These are phyloP conservation scores for Alloplasta piceator DNA, from an alignment of 2,888 invertebrate species.

Conservation along the genomic window DNA sequence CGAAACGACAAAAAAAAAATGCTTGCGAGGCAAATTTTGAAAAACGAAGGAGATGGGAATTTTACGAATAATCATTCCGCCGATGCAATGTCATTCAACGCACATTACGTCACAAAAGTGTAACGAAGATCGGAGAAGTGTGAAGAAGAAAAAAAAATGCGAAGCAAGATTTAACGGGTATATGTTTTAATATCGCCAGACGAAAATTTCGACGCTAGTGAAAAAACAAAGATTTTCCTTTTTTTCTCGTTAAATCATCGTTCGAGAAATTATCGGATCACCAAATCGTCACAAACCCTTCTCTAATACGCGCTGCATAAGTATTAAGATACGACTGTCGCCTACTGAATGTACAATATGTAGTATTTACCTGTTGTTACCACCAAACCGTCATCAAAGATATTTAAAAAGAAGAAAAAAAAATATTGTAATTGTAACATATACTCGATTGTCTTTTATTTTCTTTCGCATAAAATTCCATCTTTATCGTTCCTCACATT, in stretches of 20 bases:
- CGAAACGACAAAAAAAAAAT: slow-evolving; percentile 14
- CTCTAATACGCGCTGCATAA: slow-evolving; percentile 75
- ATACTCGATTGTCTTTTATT: slow-evolving; percentile 27
- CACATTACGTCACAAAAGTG: slow-evolving; percentile 53
- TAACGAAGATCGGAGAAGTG: slow-evolving; percentile 53
- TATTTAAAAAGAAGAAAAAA: slow-evolving; percentile 73
- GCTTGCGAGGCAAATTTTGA: slow-evolving; percentile 50
- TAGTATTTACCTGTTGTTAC: slow-evolving; percentile 84
- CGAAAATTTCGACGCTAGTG: slow-evolving; percentile 54
- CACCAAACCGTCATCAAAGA: slow-evolving; percentile 84
- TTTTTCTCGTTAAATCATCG: too few species aligned
- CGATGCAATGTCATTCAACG: slow-evolving; percentile 61
- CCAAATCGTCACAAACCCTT: slow-evolving; percentile 59
- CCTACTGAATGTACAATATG: slow-evolving; percentile 84
- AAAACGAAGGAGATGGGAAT: slow-evolving; percentile 11
- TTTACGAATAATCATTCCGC: slow-evolving; percentile 63
- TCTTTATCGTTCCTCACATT: too few species aligned
- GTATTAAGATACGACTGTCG: slow-evolving; percentile 83
- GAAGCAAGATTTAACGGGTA: slow-evolving; percentile 50
- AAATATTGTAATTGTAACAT: slow-evolving; percentile 83
- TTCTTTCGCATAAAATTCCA: neutral
- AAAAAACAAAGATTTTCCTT: slow-evolving; percentile 63
- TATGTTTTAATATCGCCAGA: slow-evolving; percentile 52
- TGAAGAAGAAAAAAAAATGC: slow-evolving; percentile 28
- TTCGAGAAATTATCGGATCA: slow-evolving; percentile 45